Evolutionary conservation across 2,113 vertebrate species (phyloP), one percentile per base, ranked within the genome.

Genomic region (Lagopus muta): DNA sequence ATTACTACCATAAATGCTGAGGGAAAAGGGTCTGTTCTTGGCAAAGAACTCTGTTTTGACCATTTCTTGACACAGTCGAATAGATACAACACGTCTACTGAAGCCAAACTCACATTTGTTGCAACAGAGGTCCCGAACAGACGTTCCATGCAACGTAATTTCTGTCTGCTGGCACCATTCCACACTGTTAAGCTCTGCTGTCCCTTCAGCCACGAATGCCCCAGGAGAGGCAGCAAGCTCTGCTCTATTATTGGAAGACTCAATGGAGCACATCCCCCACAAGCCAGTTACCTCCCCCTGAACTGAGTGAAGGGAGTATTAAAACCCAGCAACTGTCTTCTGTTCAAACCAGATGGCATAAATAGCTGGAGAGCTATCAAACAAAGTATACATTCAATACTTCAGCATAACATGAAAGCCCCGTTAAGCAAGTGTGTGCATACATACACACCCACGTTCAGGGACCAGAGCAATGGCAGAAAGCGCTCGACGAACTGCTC

Each of bases 291-390:
- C 65, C 69, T 93, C 80, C 45, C 47, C 52, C 55, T 77, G 19
- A 64, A 80, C 47, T 1, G 3, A 94, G 88, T 54, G 60, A 90
- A 94, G 89, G 1, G 3, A 94, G 86, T 82, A 83, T 48, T 78
- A 75, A 93, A 94, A 75, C 65, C 62, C 95, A 94, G 76, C 95
- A 95, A 93, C 88, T 92, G 93, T 76, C 94, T 95, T 92, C 82
- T 1, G 11, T 73, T 93, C 76, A 54, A 92, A 93, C 11, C 94
- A 95, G 96, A 94, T 55, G 83, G 90, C 88, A 95, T 27, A 87
- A 95, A 95, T 90, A 94, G 92, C 93, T 91, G 90, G 82, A 95
- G 88, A 95, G 92, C 88, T 84, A 88, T 91, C 85, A 90, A 85
- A 95, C 86, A 81, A 86, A 82, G 57, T 86, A 69, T 42, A 91